These are phyloP conservation scores for Excalfactoria chinensis DNA, from an alignment of 2,113 vertebrate species.

Conservation along the genomic window DNA sequence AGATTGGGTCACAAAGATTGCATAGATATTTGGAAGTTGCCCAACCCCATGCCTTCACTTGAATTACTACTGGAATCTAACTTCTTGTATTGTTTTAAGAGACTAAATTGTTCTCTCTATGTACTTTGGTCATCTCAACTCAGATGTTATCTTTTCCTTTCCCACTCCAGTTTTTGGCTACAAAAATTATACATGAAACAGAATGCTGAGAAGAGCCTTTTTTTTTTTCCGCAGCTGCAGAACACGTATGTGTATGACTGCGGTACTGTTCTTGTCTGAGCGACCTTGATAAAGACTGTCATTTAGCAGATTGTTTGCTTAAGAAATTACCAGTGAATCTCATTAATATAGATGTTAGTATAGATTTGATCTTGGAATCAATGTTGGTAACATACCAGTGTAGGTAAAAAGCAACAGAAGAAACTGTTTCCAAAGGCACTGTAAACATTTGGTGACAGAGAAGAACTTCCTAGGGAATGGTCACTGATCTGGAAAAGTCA, in stretches of 20 bases:
- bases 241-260: neutral
- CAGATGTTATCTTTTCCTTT: constrained; percentile 67
- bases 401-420: neutral
- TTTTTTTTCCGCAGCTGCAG: neutral
- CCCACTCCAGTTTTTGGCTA: constrained; percentile 56
- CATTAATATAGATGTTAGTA: neutral
- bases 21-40: constrained; percentile 26
- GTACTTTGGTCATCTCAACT: constrained; percentile 68
- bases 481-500: neutral
- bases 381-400: neutral
- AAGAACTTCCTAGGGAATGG: neutral
- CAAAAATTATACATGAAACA: neutral
- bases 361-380: neutral
- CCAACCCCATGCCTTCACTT: constrained; percentile 50
- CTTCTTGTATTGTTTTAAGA: constrained; percentile 61
- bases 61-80: constrained; percentile 66
- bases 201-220: constrained; percentile 1
- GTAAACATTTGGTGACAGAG: neutral
- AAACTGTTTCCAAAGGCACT: neutral
- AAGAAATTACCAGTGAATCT: neutral
- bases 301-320: constrained; percentile 6
- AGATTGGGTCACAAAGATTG: constrained; percentile 37
- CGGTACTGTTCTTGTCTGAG: neutral
- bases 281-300: neutral
- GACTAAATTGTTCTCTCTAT: constrained; percentile 57